Evolutionary conservation across 2,113 vertebrate genomes (phyloP).

Genomic region (Psilopsiagon aymara): DNA sequence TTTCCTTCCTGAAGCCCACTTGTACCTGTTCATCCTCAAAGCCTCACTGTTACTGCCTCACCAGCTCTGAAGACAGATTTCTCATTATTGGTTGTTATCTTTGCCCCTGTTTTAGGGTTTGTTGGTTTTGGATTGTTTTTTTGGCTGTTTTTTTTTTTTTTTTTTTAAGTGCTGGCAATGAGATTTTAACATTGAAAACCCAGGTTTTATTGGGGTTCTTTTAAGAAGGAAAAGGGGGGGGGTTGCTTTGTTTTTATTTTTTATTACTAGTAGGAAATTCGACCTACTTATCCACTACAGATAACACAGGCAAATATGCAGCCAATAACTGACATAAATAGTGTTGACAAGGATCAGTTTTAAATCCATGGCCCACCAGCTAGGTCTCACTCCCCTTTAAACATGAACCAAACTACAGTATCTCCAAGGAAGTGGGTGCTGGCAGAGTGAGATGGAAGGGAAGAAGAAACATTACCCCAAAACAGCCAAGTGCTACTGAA

Average conservation of each 20-base stretch:
- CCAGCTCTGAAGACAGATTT: neutral
- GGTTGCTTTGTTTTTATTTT: neutral
- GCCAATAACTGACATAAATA: neutral
- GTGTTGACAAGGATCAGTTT: neutral
- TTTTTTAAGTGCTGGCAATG: neutral
- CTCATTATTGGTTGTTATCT: neutral
- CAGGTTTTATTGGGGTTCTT: neutral
- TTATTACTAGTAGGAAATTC: neutral
- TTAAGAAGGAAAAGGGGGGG: neutral
- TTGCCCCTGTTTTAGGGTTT: neutral
- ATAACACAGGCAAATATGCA: neutral
- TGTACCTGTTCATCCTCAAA: constrained; percentile 22
- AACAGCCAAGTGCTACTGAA: neutral
- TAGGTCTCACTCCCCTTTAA: neutral
- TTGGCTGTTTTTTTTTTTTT: no score
- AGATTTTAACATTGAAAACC: neutral
- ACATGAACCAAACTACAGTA: neutral
- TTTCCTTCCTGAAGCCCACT: neutral
- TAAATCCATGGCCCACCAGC: neutral
- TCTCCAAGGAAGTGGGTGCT: neutral
- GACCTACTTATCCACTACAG: neutral
- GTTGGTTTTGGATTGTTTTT: neutral
- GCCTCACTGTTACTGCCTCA: neutral
- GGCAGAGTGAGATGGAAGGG: neutral
- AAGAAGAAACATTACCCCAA: neutral